These are phyloP conservation scores for Lycia hirtaria DNA, from an alignment of 2,888 invertebrate species.

Conservation along the genomic window DNA sequence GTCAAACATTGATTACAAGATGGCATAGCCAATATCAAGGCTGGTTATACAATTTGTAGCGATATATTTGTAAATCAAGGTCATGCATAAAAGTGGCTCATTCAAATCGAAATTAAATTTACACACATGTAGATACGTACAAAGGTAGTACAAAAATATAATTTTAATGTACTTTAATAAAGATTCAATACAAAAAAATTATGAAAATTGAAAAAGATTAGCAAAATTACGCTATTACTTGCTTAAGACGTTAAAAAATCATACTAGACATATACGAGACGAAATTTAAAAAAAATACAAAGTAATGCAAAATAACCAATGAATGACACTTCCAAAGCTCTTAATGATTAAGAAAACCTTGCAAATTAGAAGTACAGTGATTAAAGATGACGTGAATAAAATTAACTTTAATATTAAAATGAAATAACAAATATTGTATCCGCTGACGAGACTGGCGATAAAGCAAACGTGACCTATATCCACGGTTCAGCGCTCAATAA, in stretches of 20 bases:
- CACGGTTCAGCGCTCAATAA: conserved; percentile 25
- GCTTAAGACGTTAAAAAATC: not conserved
- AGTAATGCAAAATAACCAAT: not conserved
- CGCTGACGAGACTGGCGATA: conserved; percentile 31
- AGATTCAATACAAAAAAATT: too few relatives aligned
- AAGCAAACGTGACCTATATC: conserved; percentile 45
- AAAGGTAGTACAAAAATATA: too few relatives aligned
- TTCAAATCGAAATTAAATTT: not conserved
- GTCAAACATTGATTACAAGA: conserved; percentile 3
- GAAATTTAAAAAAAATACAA: not conserved
- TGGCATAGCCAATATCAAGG: not conserved
- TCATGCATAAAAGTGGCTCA: conserved; percentile 7
- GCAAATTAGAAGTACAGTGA: not conserved
- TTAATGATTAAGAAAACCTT: not conserved
- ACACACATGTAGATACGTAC: not conserved
- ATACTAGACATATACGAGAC: not conserved
- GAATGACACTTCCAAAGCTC: too few relatives aligned
- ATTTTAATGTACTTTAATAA: too few relatives aligned
- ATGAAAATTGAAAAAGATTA: too few relatives aligned
- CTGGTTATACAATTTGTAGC: conserved; percentile 6
- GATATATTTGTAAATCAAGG: conserved; percentile 31
- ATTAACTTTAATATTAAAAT: not conserved
- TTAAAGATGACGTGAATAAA: not conserved
- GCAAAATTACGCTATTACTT: too few relatives aligned
- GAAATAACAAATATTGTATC: conserved; percentile 15